Evolutionary conservation across 2,888 invertebrate species (phyloP).

Genomic region (Micoletzkya japonica): DNA sequence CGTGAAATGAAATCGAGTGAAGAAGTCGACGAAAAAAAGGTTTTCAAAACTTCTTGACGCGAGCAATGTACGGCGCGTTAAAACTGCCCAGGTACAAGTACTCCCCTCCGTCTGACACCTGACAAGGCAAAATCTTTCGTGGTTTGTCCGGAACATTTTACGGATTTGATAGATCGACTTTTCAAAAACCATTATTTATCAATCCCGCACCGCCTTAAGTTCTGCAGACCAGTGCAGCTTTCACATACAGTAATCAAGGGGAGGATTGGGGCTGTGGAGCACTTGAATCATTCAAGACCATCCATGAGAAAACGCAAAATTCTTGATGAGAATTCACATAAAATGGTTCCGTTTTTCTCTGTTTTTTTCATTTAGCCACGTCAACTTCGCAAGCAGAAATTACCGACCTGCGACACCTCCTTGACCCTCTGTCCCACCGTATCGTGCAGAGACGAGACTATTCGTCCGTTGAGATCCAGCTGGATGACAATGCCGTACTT

Average conservation of each 20-base stretch:
- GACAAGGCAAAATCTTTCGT: slow-evolving; percentile 25
- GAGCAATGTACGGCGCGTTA: slow-evolving; percentile 49
- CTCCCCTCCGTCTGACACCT: slow-evolving; percentile 43
- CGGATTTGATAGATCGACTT: too few species aligned
- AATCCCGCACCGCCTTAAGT: too few species aligned
- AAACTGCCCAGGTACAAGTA: slow-evolving; percentile 56
- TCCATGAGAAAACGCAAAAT: too few species aligned
- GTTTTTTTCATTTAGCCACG: not conserved
- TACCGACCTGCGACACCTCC: slow-evolving; percentile 51
- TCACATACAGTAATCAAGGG: too few species aligned
- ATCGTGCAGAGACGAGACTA: slow-evolving; percentile 54
- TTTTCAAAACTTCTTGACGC: slow-evolving; percentile 30
- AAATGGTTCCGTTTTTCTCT: not conserved
- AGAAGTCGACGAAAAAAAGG: too few species aligned
- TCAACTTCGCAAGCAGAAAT: too few species aligned
- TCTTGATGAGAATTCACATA: too few species aligned
- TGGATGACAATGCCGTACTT: slow-evolving; percentile 49
- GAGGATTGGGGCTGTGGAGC: too few species aligned
- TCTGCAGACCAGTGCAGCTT: too few species aligned
- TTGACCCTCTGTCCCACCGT: slow-evolving; percentile 44
- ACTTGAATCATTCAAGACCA: too few species aligned
- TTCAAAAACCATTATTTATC: too few species aligned
- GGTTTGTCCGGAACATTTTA: not conserved
- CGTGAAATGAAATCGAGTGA: too few species aligned
- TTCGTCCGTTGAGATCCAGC: slow-evolving; percentile 37